These are phyloP conservation scores for Sussaba pulchella DNA, from an alignment of 2,888 invertebrate species.

Conservation along the genomic window DNA sequence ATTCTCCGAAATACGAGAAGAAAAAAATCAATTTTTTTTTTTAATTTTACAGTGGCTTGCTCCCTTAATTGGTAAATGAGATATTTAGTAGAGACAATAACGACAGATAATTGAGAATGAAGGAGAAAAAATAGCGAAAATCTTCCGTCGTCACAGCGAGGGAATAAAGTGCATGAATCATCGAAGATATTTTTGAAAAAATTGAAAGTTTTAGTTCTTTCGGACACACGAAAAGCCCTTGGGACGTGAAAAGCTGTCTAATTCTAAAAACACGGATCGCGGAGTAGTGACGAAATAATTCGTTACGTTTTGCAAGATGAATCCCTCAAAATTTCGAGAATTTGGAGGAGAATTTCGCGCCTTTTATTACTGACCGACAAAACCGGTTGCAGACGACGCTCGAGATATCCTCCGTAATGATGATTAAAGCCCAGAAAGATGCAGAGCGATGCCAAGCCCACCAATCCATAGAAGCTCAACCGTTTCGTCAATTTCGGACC, in stretches of 20 bases:
- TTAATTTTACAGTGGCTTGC: too few species aligned
- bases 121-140: too few species aligned
- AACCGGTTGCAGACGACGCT: constrained; percentile 80
- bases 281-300: not conserved
- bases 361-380: constrained; percentile 78
- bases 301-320: not conserved
- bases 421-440: constrained; percentile 82
- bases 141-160: too few species aligned
- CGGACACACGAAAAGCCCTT: not conserved
- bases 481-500: constrained; percentile 81
- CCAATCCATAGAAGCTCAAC: constrained; percentile 81
- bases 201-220: not conserved
- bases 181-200: too few species aligned
- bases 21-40: too few species aligned
- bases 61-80: too few species aligned
- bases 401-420: constrained; percentile 81
- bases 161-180: too few species aligned
- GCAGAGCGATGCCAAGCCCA: constrained; percentile 81
- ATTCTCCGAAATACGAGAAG: too few species aligned
- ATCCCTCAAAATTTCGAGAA: not conserved
- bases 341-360: not conserved
- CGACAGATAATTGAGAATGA: too few species aligned
- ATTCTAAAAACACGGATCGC: not conserved
- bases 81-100: too few species aligned
- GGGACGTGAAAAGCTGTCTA: constrained; percentile 1